A percentile compares a stretch with the other conserved stretches of the same genome.
Evolutionary conservation across 2,797 vertebrate genomes (phyloP).

Genomic region (Antrozous pallidus): DNA sequence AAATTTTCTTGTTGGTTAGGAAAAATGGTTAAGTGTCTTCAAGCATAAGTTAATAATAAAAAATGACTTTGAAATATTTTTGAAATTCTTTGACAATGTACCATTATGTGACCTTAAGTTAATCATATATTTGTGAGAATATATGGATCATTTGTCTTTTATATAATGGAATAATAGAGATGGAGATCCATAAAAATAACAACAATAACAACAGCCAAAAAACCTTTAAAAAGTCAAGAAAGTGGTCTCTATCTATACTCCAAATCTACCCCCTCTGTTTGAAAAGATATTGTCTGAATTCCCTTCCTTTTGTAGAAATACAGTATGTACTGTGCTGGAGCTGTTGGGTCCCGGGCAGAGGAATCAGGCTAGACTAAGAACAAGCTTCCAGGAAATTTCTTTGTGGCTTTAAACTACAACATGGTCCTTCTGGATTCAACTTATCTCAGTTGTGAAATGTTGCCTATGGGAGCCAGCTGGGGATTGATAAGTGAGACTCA

Average conservation of each 20-base stretch:
- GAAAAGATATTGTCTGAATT: background rate
- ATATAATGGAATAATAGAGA: background rate
- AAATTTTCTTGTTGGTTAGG: constrained; percentile 13
- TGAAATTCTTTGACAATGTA: background rate
- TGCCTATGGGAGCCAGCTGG: background rate
- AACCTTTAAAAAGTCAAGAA: background rate
- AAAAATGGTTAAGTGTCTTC: background rate
- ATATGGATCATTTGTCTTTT: background rate
- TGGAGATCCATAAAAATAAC: background rate
- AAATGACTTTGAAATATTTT: constrained; percentile 40
- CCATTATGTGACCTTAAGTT: background rate
- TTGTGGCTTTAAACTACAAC: background rate
- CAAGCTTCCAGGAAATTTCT: background rate
- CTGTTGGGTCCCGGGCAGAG: background rate
- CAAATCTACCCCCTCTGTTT: background rate
- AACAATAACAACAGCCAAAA: background rate
- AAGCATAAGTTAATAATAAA: background rate
- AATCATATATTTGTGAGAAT: background rate
- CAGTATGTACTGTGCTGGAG: background rate
- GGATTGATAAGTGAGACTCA: background rate
- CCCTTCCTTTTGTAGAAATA: background rate
- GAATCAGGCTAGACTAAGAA: background rate
- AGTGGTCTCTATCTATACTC: background rate
- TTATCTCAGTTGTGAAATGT: background rate
- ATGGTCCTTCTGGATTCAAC: background rate